These are phyloP conservation scores for Cordilura impudica DNA, from an alignment of 2,888 invertebrate genomes.

Conservation along the genomic window DNA sequence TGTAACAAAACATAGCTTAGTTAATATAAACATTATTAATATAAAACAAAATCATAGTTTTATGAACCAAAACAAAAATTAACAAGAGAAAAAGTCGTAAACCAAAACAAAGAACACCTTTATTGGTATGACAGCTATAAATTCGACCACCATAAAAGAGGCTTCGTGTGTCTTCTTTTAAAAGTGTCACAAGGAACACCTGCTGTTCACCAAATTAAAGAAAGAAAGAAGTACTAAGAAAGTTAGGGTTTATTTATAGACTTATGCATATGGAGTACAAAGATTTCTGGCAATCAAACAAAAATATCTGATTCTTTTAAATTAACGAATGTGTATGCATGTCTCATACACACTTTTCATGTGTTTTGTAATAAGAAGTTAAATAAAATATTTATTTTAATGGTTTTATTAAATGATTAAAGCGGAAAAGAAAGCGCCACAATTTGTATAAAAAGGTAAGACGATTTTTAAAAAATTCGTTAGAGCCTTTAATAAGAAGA, in stretches of 20 bases:
- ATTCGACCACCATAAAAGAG: constrained; percentile 56
- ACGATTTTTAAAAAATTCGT: no score
- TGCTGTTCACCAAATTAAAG: constrained; percentile 36
- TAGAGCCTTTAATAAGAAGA: no score
- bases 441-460: not conserved
- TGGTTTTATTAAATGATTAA: constrained; percentile 37
- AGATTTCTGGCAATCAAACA: not conserved
- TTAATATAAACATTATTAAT: constrained; percentile 7
- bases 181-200: constrained; percentile 51
- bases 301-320: not conserved
- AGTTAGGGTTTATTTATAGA: constrained; percentile 17
- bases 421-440: constrained; percentile 32
- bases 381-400: constrained; percentile 44
- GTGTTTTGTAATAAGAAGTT: constrained; percentile 9
- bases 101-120: constrained; percentile 42
- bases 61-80: not conserved
- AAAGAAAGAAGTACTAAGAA: constrained; percentile 18
- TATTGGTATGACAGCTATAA: constrained; percentile 53
- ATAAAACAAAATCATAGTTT: constrained; percentile 1
- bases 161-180: not conserved
- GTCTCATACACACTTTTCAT: no score
- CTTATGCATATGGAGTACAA: not conserved
- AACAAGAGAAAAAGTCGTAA: constrained; percentile 14
- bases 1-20: not conserved
- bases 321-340: no score